phyloP scores from a whole-genome alignment of 2,888 invertebrate genomes.

The Amblyteles armatorius region DNA sequence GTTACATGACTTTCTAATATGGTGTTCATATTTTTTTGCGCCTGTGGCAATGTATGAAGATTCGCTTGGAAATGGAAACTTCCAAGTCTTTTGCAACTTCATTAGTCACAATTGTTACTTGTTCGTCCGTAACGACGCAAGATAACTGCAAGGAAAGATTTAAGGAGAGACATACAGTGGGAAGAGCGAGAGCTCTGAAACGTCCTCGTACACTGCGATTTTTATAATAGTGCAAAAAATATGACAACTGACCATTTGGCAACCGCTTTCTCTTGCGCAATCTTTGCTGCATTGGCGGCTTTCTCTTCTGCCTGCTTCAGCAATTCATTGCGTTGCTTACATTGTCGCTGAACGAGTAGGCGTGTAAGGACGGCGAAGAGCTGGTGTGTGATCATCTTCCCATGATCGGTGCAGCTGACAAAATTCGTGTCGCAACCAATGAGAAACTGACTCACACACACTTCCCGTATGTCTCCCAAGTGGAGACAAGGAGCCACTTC shows the following conservation, averaged over 20 bases:
- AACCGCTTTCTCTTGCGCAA: neutral
- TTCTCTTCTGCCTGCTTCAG: constrained; percentile 5
- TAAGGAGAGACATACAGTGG: too few species aligned
- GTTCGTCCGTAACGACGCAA: neutral
- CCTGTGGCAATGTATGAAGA: constrained; percentile 3
- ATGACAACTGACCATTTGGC: constrained; percentile 10
- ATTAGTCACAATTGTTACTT: constrained; percentile 2
- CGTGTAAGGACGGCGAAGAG: constrained; percentile 1
- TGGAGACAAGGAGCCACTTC: too few species aligned
- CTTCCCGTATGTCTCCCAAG: too few species aligned
- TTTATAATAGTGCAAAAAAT: neutral
- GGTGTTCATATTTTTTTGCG: too few species aligned
- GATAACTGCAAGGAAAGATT: too few species aligned
- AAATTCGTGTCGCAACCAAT: constrained; percentile 2
- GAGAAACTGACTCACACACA: neutral
- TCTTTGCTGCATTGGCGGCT: constrained; percentile 12
- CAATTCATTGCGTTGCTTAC: neutral
- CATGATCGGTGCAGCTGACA: neutral
- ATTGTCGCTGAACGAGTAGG: neutral
- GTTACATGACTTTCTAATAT: neutral
- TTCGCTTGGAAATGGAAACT: neutral
- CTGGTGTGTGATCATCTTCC: neutral
- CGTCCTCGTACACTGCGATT: neutral
- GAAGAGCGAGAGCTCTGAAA: neutral
- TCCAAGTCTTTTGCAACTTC: constrained; percentile 5